phyloP scores from a whole-genome alignment of 2,113 vertebrate species.

The Gobius niger region DNA sequence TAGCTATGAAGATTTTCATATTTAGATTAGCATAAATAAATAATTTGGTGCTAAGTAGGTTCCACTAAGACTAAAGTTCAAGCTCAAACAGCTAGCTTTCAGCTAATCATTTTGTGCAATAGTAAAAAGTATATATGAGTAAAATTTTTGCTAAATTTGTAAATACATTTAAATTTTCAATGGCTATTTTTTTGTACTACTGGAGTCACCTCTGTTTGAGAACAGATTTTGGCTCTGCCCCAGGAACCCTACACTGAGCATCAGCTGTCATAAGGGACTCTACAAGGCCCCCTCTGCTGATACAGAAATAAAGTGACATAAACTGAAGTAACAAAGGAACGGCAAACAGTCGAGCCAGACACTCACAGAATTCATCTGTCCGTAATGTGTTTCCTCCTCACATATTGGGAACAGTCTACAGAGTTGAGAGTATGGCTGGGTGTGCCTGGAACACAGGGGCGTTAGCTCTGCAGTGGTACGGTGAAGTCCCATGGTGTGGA shows the following conservation, averaged over 20 bases:
- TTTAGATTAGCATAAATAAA: constrained; percentile 6
- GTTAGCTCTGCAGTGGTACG: constrained; percentile 56
- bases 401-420: constrained; percentile 55
- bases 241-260: constrained; percentile 3
- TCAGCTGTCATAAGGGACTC: constrained; percentile 58
- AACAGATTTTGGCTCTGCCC: constrained; percentile 11
- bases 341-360: constrained; percentile 13
- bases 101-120: constrained; percentile 2
- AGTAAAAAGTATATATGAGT: constrained; percentile 4
- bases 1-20: background rate
- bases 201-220: background rate
- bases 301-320: constrained; percentile 40
- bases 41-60: constrained; percentile 7
- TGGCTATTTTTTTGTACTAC: background rate
- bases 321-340: constrained; percentile 17
- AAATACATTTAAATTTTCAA: background rate
- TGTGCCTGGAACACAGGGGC: constrained; percentile 53
- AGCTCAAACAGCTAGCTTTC: background rate
- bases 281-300: constrained; percentile 51
- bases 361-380: constrained; percentile 7
- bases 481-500: constrained; percentile 69
- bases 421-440: constrained; percentile 55
- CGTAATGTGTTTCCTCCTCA: constrained; percentile 9
- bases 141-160: background rate
- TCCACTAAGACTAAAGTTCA: constrained; percentile 11